phyloP scores from a whole-genome alignment of 2,797 vertebrate genomes.

The Limnodromus scolopaceus region DNA sequence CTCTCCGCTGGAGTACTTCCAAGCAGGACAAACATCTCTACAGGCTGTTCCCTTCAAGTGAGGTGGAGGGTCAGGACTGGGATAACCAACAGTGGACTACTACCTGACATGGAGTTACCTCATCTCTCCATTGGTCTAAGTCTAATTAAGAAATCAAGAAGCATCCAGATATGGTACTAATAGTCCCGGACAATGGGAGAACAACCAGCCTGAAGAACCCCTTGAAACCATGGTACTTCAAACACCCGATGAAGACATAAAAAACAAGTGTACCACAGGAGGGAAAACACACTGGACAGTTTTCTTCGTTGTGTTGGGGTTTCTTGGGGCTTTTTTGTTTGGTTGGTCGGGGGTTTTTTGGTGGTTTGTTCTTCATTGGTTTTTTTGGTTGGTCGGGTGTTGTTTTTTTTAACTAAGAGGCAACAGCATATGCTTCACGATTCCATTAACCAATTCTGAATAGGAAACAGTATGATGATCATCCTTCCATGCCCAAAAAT shows the following conservation, averaged over 20 bases:
- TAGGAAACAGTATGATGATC: rapidly evolving
- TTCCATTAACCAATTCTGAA: not conserved
- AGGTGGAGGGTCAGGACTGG: rapidly evolving
- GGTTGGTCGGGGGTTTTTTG: not conserved
- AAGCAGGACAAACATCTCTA: not conserved
- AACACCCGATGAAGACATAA: not conserved
- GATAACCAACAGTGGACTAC: not conserved
- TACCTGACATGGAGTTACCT: not conserved
- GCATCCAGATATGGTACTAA: not conserved
- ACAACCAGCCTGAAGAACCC: not conserved
- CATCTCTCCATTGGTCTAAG: not conserved
- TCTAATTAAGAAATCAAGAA: not conserved
- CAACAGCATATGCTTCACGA: rapidly evolving
- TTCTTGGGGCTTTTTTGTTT: not conserved
- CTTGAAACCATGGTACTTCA: not conserved
- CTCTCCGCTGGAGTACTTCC: not conserved
- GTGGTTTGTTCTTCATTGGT: not conserved
- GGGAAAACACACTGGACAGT: not conserved
- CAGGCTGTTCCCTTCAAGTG: not conserved
- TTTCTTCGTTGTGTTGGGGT: not conserved
- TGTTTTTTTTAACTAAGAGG: not conserved
- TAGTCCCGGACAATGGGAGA: not conserved
- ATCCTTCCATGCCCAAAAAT: not conserved
- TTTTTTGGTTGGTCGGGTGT: no score
- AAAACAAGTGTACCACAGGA: not conserved